These are phyloP conservation scores for Planococcus citri DNA, from an alignment of 1,140 invertebrate species.

Conservation along the genomic window DNA sequence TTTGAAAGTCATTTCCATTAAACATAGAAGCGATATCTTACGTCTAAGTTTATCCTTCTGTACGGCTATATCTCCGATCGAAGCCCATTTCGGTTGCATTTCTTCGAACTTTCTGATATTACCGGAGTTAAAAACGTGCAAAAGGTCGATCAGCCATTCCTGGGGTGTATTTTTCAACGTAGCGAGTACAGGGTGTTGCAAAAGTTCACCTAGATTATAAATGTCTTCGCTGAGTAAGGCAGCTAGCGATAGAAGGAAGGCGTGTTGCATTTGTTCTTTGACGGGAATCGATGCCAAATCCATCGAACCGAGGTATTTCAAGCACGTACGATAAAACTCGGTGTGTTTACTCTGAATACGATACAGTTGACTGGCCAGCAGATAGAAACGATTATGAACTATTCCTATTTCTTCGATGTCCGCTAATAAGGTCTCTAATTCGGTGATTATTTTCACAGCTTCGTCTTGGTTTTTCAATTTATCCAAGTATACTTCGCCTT, in stretches of 20 bases:
- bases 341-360: constrained; percentile 74
- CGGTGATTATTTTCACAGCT: constrained; percentile 74
- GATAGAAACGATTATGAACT: constrained; percentile 90
- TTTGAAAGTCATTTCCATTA: constrained; percentile 85
- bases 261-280: constrained; percentile 64
- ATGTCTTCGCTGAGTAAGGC: constrained; percentile 89
- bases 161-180: constrained; percentile 68
- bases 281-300: constrained; percentile 52
- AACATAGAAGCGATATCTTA: constrained; percentile 87
- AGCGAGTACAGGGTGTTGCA: constrained; percentile 87
- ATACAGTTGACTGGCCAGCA: constrained; percentile 84
- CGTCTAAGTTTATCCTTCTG: constrained; percentile 72
- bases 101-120: constrained; percentile 74
- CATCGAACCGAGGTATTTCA: constrained; percentile 90
- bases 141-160: constrained; percentile 77
- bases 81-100: constrained; percentile 65
- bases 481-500: constrained; percentile 72
- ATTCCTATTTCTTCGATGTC: constrained; percentile 80
- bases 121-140: constrained; percentile 87
- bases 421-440: constrained; percentile 74
- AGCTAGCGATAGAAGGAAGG: constrained; percentile 83
- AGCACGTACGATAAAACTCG: constrained; percentile 86
- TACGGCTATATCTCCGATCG: constrained; percentile 72
- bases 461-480: constrained; percentile 67
- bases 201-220: constrained; percentile 93